Evolutionary conservation across 2,888 invertebrate species (phyloP), one percentile per base, ranked within the genome.

Genomic region (Drosophila nigricruria): DNA sequence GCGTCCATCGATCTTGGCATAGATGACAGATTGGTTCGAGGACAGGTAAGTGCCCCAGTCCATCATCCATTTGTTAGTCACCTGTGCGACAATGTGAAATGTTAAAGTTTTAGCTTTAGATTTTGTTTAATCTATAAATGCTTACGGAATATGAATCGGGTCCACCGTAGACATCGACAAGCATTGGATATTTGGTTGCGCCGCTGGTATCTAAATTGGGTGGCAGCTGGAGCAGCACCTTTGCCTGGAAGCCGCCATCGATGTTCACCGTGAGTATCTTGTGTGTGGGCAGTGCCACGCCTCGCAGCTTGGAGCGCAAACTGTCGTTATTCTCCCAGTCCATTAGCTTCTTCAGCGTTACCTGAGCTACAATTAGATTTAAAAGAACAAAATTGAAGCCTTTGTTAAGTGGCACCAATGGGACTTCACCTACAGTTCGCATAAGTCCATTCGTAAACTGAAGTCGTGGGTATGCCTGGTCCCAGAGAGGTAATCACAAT

Each of bases 101-200:
- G n/a, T n/a, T n/a, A 0, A 25, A n/a, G 9, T 0, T 43, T 18
- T 18, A 16, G 27, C 18, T 47, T 23, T 1, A 20, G 5, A 0
- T 1, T 30, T 38, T 25, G 12, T 9, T 30, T 49, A 9, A 27
- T 50, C 32, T 2, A 6, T 34, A 12, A 16, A 14, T 25, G 0
- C 96, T 95, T 9, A 98, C 98, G 88, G 96, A 94, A 87, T 96
- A 96, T 0, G 97, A 96, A 88, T 97, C 97, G 0, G 99, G 99
- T 6, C 98, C 99, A 5, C 96, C 98, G 92, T 99, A 97, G 95
- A 97, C 97, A 91, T 96, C 96, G 66, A 97, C 95, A 36, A 97
- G 93, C 93, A 97, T 94, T 0, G 97, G 97, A 89, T 97, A 96
- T 90, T 97, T 93, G 3, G 95, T 95, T 30, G 93, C 92, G 32